Base-by-base conservation (phyloP, 2,888 invertebrate genomes). In the Crocallis elinguaria region DNA sequence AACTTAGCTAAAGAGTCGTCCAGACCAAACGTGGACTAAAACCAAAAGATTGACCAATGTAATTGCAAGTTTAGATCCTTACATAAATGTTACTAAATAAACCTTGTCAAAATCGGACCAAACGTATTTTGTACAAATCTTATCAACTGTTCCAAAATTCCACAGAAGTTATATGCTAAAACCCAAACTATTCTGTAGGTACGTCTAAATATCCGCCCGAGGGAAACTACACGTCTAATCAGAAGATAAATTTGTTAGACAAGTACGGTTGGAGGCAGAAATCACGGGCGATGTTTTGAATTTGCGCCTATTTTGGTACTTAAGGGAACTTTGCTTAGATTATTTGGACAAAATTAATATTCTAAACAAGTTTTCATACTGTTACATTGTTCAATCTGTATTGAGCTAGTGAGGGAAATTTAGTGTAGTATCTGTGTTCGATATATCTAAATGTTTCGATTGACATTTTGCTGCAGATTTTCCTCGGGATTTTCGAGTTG, bases 161-260 rank as follows among this genome's bases (percentile, higher is more conserved):
- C 32, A 54, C 12, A 0, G 16, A 21, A 35, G 30, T 54, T 35
- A 49, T 54, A 54, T 54, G 48, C 48, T 54, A 54, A 51, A 53
- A 14, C 48, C 43, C 48, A 48, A 52, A 54, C 53, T 49, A 54
- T 48, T 53, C 41, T n/a, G 43, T 54, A 54, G 48, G 48, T 54
- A 54, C 43, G 29, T 54, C 53, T 54, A 54, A 54, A 54, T 54
- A 54, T 43, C 46, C 27, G 53, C 53, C 48, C 43, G 43, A 27
- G 53, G 53, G 53, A 54, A 49, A 23, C 53, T 54, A 55, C 45
- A 42, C 33, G 41, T 45, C 49, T 55, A 55, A 55, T 49, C 55
- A 49, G 21, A 32, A 55, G 49, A 55, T 55, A 55, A 55, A 49
- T 55, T 55, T 49, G 55, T 55, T 45, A 55, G 45, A 55, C 49